Evolutionary conservation across 1,140 invertebrate genomes (phyloP).

Genomic region (Pseudobourletiella spinata): DNA sequence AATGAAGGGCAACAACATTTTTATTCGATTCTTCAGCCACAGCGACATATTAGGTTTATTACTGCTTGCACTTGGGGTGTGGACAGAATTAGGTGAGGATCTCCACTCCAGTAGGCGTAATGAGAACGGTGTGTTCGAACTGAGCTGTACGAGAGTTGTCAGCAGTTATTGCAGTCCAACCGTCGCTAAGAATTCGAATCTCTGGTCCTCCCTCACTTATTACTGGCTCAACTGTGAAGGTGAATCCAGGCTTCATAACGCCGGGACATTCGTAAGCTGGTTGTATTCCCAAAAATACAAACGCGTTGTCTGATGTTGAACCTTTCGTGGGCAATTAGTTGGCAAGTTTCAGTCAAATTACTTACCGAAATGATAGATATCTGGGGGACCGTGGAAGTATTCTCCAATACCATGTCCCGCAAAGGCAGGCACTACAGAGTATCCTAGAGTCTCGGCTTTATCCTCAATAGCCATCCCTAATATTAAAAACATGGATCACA

Average conservation of each 20-base stretch:
- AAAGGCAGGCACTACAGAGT: conserved; percentile 65
- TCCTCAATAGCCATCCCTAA: conserved; percentile 52
- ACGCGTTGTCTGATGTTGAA: no score
- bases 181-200: conserved; percentile 65
- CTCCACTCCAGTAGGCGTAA: conserved; percentile 62
- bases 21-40: no score
- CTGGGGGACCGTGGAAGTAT: conserved; percentile 86
- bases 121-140: conserved; percentile 82
- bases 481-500: background rate
- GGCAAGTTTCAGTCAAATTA: no score
- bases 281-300: no score
- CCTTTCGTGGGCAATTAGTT: no score
- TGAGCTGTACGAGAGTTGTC: conserved; percentile 76
- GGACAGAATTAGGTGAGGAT: conserved; percentile 54
- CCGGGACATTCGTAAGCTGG: conserved; percentile 59
- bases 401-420: conserved; percentile 86
- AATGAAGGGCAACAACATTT: no score
- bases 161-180: conserved; percentile 73
- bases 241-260: conserved; percentile 78
- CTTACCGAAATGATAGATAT: conserved; percentile 61
- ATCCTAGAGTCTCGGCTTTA: conserved; percentile 51
- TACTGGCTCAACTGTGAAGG: conserved; percentile 90
- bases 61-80: no score
- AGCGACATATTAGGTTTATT: no score
- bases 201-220: conserved; percentile 60